Evolutionary conservation across 2,797 vertebrate genomes (phyloP).

Genomic region (Pitangus sulphuratus): DNA sequence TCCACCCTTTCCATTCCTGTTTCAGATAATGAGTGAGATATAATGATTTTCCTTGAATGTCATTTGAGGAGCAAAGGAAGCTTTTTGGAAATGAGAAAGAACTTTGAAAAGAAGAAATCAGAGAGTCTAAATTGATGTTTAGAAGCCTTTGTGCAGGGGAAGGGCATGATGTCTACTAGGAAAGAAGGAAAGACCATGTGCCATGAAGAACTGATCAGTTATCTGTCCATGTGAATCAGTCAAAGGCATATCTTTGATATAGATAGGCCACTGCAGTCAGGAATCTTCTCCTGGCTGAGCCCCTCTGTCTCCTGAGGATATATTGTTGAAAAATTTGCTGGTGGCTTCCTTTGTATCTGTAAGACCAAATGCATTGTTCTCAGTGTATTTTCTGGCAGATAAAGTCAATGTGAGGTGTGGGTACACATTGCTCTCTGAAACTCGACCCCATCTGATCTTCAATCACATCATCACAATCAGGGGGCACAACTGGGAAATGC

Average conservation of each 20-base stretch:
- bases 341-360: not conserved
- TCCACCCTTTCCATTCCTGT: not conserved
- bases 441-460: not conserved
- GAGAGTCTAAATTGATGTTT: not conserved
- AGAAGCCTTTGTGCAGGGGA: not conserved
- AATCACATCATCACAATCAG: not conserved
- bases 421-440: not conserved
- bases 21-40: not conserved
- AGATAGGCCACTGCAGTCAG: rapidly evolving
- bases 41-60: not conserved
- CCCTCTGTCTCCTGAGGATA: not conserved
- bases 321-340: not conserved
- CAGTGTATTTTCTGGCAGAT: not conserved
- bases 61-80: not conserved
- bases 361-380: not conserved
- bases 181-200: not conserved
- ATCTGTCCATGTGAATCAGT: not conserved
- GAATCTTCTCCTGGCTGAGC: not conserved
- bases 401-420: not conserved
- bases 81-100: not conserved
- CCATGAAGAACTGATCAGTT: not conserved
- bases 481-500: not conserved
- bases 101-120: not conserved
- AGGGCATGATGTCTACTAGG: not conserved
- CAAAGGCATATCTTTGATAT: not conserved